A percentile compares a stretch with the other conserved stretches of the same genome.
Evolutionary conservation across 2,888 invertebrate species (phyloP).

Genomic region (Ptychoptera albimana): DNA sequence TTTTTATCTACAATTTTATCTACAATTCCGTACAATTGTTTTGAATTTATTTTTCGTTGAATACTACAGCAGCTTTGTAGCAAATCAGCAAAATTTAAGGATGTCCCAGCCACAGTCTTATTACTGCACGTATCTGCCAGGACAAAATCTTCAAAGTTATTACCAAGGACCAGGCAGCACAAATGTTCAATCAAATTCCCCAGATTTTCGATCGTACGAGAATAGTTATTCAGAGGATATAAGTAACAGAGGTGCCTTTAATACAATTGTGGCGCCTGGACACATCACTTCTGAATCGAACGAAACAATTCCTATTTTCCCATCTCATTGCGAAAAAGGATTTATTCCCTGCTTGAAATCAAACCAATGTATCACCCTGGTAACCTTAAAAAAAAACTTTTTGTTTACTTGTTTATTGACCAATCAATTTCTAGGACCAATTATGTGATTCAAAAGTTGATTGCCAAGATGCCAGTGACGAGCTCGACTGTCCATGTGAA

Average conservation of each 20-base stretch:
- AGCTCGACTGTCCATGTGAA: conserved; percentile 53
- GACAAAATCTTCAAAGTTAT: conserved; percentile 4
- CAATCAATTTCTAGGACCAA: conserved; percentile 21
- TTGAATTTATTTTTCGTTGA: too few species aligned
- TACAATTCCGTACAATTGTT: too few species aligned
- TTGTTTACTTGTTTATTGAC: too few species aligned
- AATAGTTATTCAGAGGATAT: not conserved
- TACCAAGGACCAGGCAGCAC: not conserved
- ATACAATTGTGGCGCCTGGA: too few species aligned
- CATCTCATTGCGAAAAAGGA: conserved; percentile 15
- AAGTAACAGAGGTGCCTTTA: too few species aligned
- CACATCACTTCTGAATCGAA: not conserved
- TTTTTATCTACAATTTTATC: too few species aligned
- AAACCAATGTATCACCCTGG: conserved; percentile 34
- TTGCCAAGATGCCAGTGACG: conserved; percentile 66
- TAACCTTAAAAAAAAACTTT: too few species aligned
- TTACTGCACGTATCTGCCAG: conserved; percentile 25
- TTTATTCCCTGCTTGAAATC: conserved; percentile 22
- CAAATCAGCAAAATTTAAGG: too few species aligned
- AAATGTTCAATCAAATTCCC: not conserved
- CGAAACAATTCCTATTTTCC: not conserved
- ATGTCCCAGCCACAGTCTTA: conserved; percentile 15
- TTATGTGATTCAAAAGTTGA: conserved; percentile 62
- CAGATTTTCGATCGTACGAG: not conserved
- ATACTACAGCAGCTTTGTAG: too few species aligned